phyloP scores from a whole-genome alignment of 2,113 vertebrate species.

The Rhinoderma darwinii region DNA sequence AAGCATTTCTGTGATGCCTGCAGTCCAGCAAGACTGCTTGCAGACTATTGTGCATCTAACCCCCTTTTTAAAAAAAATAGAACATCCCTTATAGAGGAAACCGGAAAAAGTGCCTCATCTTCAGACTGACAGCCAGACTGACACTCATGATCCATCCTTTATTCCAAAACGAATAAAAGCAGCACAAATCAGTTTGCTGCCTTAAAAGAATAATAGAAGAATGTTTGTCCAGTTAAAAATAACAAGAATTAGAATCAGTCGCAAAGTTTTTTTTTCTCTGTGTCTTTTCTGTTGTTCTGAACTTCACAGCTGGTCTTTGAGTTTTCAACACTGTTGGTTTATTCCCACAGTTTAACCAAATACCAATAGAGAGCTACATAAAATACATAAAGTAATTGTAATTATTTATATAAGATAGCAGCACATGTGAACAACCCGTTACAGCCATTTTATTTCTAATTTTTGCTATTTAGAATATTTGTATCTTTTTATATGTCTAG shows the following conservation, averaged over 20 bases:
- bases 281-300: constrained; percentile 58
- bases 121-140: constrained; percentile 63
- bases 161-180: constrained; percentile 67
- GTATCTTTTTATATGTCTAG: background rate
- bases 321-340: constrained; percentile 57
- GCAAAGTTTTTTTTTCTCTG: constrained; percentile 65
- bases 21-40: background rate
- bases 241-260: constrained; percentile 64
- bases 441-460: background rate
- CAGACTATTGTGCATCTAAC: constrained; percentile 4
- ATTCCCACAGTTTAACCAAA: constrained; percentile 54
- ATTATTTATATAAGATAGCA: background rate
- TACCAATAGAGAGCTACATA: background rate
- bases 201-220: constrained; percentile 65
- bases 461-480: background rate
- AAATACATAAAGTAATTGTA: background rate
- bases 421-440: background rate
- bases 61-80: constrained; percentile 61
- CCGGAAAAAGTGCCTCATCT: constrained; percentile 65
- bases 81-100: constrained; percentile 62
- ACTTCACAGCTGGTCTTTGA: constrained; percentile 63
- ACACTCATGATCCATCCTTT: constrained; percentile 64
- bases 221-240: constrained; percentile 65
- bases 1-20: background rate
- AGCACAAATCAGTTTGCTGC: constrained; percentile 63